phyloP scores from a whole-genome alignment of 2,888 invertebrate genomes.

The Tipula helvola region DNA sequence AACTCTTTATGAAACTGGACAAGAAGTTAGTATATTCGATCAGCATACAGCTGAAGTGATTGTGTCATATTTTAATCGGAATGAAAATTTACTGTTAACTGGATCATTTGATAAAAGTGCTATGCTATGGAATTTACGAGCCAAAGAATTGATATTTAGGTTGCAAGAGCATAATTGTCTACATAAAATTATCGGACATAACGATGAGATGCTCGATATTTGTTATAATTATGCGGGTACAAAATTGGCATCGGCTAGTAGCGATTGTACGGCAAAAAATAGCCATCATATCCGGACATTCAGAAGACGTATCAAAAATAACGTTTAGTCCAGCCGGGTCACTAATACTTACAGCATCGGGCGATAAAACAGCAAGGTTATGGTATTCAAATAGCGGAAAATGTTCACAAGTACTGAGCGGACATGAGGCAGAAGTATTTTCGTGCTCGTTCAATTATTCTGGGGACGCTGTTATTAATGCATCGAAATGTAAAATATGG shows the following conservation, averaged over 20 bases:
- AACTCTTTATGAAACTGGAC: conserved; percentile 56
- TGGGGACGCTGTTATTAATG: conserved; percentile 66
- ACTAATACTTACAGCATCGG: conserved; percentile 59
- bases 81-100: conserved; percentile 56
- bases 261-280: conserved; percentile 57
- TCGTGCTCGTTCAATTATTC: conserved; percentile 68
- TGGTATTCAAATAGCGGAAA: conserved; percentile 53
- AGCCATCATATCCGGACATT: conserved; percentile 49
- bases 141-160: conserved; percentile 38
- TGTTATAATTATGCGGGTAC: conserved; percentile 63
- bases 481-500: conserved; percentile 71
- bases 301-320: conserved; percentile 58
- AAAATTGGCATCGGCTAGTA: conserved; percentile 59
- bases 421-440: conserved; percentile 69
- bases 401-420: conserved; percentile 59
- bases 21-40: conserved; percentile 44
- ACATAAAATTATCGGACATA: conserved; percentile 46
- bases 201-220: conserved; percentile 62
- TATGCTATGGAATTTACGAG: conserved; percentile 60
- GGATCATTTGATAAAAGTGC: conserved; percentile 71
- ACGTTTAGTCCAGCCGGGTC: conserved; percentile 71
- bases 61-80: conserved; percentile 54
- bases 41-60: conserved; percentile 69
- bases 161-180: conserved; percentile 45
- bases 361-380: conserved; percentile 59